These are phyloP conservation scores for Pantherophis guttatus DNA, from an alignment of 2,113 vertebrate genomes.

Conservation along the genomic window DNA sequence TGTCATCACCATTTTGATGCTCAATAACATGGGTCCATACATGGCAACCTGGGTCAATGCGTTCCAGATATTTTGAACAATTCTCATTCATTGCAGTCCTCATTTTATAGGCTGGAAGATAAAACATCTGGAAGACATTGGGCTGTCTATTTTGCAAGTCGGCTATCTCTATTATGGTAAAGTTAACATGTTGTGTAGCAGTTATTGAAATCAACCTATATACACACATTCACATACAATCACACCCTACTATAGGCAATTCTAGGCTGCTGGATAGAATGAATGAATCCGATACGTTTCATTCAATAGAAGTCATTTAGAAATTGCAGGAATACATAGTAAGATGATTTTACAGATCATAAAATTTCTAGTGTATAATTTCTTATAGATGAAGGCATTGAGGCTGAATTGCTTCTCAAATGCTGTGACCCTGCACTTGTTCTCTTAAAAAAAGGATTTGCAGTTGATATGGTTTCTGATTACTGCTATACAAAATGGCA, in stretches of 20 bases:
- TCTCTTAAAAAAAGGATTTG: slow-evolving; percentile 41
- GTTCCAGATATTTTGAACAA: not conserved
- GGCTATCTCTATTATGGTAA: slow-evolving; percentile 7
- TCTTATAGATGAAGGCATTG: slow-evolving; percentile 40
- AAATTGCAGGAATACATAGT: slow-evolving; percentile 42
- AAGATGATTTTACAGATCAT: slow-evolving; percentile 36
- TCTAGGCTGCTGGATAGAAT: not conserved
- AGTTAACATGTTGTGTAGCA: slow-evolving; percentile 7
- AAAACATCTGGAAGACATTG: not conserved
- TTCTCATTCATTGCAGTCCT: not conserved
- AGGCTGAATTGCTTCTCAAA: slow-evolving; percentile 40
- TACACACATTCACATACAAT: not conserved
- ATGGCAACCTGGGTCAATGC: not conserved
- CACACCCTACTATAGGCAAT: not conserved
- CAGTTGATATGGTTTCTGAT: slow-evolving; percentile 50
- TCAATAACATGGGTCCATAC: not conserved
- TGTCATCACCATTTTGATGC: too few species aligned
- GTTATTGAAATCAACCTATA: slow-evolving; percentile 5
- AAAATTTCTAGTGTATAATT: slow-evolving; percentile 28
- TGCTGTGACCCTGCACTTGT: slow-evolving; percentile 19
- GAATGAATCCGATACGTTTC: slow-evolving; percentile 24
- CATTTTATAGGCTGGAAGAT: not conserved
- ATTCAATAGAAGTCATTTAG: slow-evolving; percentile 25
- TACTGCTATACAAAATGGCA: slow-evolving; percentile 37
- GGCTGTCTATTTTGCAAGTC: slow-evolving; percentile 1